A percentile compares a stretch with the other conserved stretches of the same genome.
phyloP scores from a whole-genome alignment of 2,797 vertebrate species.

The Sebastolobus alascanus region DNA sequence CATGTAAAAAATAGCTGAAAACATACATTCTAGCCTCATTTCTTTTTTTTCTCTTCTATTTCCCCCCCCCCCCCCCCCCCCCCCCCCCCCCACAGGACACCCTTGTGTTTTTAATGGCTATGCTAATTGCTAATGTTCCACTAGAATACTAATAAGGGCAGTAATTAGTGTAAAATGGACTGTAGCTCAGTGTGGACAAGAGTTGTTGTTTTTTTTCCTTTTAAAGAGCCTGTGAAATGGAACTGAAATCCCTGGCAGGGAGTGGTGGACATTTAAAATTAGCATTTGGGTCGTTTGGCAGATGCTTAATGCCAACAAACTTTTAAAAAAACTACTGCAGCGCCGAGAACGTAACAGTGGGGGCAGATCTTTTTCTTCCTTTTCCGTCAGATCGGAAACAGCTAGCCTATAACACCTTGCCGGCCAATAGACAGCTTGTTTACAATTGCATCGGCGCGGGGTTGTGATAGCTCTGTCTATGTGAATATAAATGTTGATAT shows the following conservation, averaged over 20 bases:
- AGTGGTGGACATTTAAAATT: conserved; percentile 45
- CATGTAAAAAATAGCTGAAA: conserved; percentile 37
- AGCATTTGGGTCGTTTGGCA: conserved; percentile 51
- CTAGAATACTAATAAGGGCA: conserved; percentile 76
- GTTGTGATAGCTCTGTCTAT: conserved; percentile 26
- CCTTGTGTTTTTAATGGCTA: conserved; percentile 67
- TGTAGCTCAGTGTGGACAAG: conserved; percentile 54
- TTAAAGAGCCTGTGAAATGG: conserved; percentile 58
- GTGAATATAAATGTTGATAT: conserved; percentile 54
- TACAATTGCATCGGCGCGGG: conserved; percentile 30
- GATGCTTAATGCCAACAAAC: conserved; percentile 33
- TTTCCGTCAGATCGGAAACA: neutral
- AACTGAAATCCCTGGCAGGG: conserved; percentile 50
- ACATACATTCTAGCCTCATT: conserved; percentile 52
- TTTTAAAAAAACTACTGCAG: conserved; percentile 28
- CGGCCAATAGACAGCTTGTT: conserved; percentile 46
- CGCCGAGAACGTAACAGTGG: conserved; percentile 19
- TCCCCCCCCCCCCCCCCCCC: conserved; percentile 8
- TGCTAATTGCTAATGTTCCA: conserved; percentile 71
- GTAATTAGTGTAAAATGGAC: conserved; percentile 71
- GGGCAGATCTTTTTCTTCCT: conserved; percentile 6
- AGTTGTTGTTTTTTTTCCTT: conserved; percentile 42
- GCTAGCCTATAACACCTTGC: neutral
- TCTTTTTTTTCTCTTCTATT: conserved; percentile 34
- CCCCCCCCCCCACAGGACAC: conserved; percentile 38